phyloP scores from a whole-genome alignment of 1,140 invertebrate genomes.

The Pseudomyrmex cubaensis region DNA sequence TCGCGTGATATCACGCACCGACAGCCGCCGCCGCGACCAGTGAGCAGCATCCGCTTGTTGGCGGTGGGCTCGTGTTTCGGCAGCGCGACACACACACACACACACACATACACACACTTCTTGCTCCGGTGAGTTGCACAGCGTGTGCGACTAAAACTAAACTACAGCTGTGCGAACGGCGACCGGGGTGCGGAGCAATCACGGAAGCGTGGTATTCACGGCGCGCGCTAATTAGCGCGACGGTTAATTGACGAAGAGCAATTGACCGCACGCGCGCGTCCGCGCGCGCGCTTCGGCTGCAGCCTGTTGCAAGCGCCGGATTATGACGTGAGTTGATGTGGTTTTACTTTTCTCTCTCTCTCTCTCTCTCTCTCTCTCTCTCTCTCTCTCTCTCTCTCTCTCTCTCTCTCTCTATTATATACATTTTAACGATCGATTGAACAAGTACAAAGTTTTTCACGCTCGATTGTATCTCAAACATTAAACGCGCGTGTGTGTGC shows the following conservation, averaged over 20 bases:
- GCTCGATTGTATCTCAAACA: no score
- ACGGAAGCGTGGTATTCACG: not conserved
- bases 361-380: not conserved
- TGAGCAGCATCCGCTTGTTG: conserved; percentile 64
- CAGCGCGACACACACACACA: not conserved
- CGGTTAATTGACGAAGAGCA: conserved; percentile 37
- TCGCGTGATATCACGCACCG: conserved; percentile 22
- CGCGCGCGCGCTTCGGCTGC: conserved; percentile 16
- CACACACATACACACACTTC: no score
- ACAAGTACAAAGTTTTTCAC: not conserved
- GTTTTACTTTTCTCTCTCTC: not conserved
- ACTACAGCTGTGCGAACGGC: conserved; percentile 2
- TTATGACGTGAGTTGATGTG: conserved; percentile 38
- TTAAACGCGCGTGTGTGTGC: no score
- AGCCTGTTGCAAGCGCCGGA: conserved; percentile 39
- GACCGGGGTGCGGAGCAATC: not conserved
- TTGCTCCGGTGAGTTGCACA: not conserved
- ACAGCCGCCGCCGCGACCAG: conserved; percentile 1
- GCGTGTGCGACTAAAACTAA: no score
- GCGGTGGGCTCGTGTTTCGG: conserved; percentile 34
- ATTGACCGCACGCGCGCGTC: conserved; percentile 24
- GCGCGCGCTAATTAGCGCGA: conserved; percentile 30
- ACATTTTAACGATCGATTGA: not conserved
- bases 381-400: not conserved
- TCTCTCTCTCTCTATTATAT: no score